A percentile compares a stretch with the other conserved stretches of the same genome.
These are phyloP conservation scores for Lepilemur septentrionalis DNA, from an alignment of 2,797 vertebrate species.

Conservation along the genomic window DNA sequence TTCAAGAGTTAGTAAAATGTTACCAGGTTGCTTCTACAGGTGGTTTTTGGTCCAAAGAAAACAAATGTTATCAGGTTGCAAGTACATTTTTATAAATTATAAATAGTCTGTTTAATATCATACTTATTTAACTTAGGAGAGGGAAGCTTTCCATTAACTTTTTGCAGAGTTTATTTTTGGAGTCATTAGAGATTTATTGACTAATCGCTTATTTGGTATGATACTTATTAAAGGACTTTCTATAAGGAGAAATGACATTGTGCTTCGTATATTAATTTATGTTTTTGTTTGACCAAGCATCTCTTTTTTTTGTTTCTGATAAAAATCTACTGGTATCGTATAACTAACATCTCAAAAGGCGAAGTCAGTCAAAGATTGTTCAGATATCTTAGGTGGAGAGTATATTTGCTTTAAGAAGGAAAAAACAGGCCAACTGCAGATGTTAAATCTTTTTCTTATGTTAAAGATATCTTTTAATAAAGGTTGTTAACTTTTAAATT, in stretches of 20 bases:
- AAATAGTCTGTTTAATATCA: slow-evolving; percentile 40
- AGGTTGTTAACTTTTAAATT: slow-evolving; percentile 1
- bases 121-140: slow-evolving; percentile 1
- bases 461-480: slow-evolving; percentile 43
- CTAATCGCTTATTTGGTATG: slow-evolving; percentile 51
- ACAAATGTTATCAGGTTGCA: slow-evolving; percentile 17
- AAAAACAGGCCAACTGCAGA: neutral
- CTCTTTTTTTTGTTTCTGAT: neutral
- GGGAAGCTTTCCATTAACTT: slow-evolving; percentile 30
- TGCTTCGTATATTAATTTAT: slow-evolving; percentile 45
- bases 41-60: no score
- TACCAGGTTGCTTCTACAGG: neutral
- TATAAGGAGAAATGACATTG: slow-evolving; percentile 1
- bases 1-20: slow-evolving; percentile 46
- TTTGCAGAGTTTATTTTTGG: slow-evolving; percentile 45
- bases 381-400: neutral
- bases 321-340: neutral
- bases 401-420: neutral
- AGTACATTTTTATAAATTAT: slow-evolving; percentile 31
- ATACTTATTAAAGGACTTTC: slow-evolving; percentile 57
- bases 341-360: neutral
- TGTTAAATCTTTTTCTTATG: neutral
- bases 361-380: neutral
- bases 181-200: slow-evolving; percentile 23
- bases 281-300: neutral